phyloP scores from a whole-genome alignment of 2,113 vertebrate species.

The Hypanus sabinus region DNA sequence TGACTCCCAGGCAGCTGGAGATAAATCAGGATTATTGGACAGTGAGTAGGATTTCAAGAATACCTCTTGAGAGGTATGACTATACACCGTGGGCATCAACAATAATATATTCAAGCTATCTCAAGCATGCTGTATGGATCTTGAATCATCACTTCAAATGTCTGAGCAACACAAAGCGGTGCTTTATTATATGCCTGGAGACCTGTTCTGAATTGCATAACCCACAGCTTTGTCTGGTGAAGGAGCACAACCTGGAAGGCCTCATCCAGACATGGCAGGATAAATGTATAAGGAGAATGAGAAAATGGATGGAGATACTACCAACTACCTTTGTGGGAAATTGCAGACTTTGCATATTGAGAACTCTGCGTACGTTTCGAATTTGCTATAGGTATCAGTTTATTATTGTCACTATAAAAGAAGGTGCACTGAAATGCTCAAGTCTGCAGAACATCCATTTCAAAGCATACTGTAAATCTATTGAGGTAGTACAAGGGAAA shows the following conservation, averaged over 20 bases:
- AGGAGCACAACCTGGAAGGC: not conserved
- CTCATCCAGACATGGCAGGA: not conserved
- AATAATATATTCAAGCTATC: not conserved
- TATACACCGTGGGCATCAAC: not conserved
- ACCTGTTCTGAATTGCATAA: not conserved
- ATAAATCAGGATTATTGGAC: not conserved
- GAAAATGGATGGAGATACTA: not conserved
- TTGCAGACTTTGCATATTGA: not conserved
- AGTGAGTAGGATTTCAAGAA: not conserved
- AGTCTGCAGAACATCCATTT: too few species aligned
- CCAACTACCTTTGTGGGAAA: not conserved
- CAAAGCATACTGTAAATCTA: too few species aligned
- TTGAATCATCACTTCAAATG: not conserved
- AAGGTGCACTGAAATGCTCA: too few species aligned
- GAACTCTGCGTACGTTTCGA: not conserved
- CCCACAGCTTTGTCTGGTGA: not conserved
- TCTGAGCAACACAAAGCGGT: not conserved
- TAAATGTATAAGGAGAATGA: not conserved
- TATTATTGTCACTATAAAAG: too few species aligned
- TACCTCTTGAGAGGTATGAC: not conserved
- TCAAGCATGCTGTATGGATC: not conserved
- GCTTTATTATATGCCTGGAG: not conserved
- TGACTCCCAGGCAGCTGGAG: not conserved
- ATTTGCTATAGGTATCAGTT: not conserved
- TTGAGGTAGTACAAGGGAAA: too few species aligned